phyloP scores from a whole-genome alignment of 2,113 vertebrate species.

The Centropus unirufus region DNA sequence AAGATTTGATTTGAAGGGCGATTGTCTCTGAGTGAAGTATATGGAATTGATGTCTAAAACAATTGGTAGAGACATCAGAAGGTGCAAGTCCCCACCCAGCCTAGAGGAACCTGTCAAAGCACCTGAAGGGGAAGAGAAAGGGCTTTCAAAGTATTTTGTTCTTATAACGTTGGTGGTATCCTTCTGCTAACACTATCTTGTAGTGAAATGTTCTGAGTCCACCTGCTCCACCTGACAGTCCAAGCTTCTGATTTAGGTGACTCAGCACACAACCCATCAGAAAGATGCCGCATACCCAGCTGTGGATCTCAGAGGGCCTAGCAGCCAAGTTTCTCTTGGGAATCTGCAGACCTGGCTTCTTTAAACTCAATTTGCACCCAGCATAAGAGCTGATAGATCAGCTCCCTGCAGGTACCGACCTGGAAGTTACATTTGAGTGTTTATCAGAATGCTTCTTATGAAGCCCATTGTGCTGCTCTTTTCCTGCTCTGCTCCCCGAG shows the following conservation, averaged over 20 bases:
- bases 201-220: not conserved
- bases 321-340: not conserved
- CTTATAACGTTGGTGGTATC: not conserved
- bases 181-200: not conserved
- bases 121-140: not conserved
- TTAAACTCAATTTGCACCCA: not conserved
- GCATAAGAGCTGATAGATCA: not conserved
- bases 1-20: not conserved
- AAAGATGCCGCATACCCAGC: not conserved
- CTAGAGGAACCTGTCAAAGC: not conserved
- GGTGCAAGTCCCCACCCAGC: not conserved
- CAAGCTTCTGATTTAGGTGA: not conserved
- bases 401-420: not conserved
- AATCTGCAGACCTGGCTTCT: not conserved
- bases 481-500: constrained; percentile 5
- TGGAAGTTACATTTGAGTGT: not conserved
- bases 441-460: not conserved
- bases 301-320: not conserved
- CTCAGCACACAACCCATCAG: not conserved
- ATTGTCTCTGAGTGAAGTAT: not conserved
- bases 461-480: constrained; percentile 12
- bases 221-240: not conserved
- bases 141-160: not conserved
- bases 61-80: not conserved
- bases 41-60: not conserved